Conservation (phyloP, 1,140 invertebrate species). For the Teleopsis dalmanni region DNA sequence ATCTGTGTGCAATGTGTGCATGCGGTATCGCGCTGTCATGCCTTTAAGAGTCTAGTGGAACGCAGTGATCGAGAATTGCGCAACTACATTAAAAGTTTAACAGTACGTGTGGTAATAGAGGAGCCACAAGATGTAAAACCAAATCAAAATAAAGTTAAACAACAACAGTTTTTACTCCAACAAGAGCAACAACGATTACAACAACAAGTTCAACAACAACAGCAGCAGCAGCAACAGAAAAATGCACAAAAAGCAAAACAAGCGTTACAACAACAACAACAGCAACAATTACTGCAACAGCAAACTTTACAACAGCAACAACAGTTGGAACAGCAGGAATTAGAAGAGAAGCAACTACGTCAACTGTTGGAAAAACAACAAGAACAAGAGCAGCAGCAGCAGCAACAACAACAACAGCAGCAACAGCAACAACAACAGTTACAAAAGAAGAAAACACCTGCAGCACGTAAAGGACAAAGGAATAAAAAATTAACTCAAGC, state of each 20-base stretch:
- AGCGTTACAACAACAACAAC: slow-evolving; percentile 17
- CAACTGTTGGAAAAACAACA: neutral
- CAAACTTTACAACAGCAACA: slow-evolving; percentile 17
- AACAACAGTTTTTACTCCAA: slow-evolving; percentile 1
- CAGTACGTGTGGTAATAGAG: slow-evolving; percentile 22
- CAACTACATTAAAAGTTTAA: slow-evolving; percentile 37
- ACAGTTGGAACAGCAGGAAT: slow-evolving; percentile 12
- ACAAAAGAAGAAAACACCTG: slow-evolving; percentile 25
- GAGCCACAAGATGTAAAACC: slow-evolving; percentile 12
- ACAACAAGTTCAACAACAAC: slow-evolving; percentile 17
- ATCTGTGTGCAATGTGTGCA: slow-evolving; percentile 54
- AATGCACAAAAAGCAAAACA: slow-evolving; percentile 27
- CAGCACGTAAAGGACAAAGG: slow-evolving; percentile 13
- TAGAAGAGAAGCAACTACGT: slow-evolving; percentile 4
- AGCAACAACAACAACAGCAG: slow-evolving; percentile 17
- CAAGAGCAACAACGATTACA: slow-evolving; percentile 4
- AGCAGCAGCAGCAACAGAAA: slow-evolving; percentile 18
- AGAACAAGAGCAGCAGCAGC: slow-evolving; percentile 8
- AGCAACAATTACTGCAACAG: slow-evolving; percentile 9
- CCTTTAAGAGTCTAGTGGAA: slow-evolving; percentile 52
- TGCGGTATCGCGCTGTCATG: slow-evolving; percentile 51
- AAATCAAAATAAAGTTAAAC: neutral
- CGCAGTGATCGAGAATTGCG: slow-evolving; percentile 49
- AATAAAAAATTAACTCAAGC: slow-evolving; percentile 10
- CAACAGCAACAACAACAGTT: slow-evolving; percentile 18